phyloP scores from a whole-genome alignment of 1,140 invertebrate species.

The Lethrus apterus region DNA sequence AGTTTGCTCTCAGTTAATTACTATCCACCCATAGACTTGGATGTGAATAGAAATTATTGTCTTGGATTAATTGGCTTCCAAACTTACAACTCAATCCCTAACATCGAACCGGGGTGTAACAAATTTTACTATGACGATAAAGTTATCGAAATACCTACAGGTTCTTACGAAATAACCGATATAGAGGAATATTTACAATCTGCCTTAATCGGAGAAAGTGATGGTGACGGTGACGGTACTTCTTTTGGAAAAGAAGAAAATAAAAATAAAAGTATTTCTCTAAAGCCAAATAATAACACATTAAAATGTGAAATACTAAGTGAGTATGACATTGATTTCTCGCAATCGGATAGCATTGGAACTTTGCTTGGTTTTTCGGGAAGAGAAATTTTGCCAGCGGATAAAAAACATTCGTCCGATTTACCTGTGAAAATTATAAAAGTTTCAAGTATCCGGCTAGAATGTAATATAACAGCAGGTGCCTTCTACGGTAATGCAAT shows the following conservation, averaged over 20 bases:
- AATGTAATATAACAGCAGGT: constrained; percentile 20
- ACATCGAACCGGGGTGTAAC: constrained; percentile 7
- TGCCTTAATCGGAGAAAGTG: too few relatives aligned
- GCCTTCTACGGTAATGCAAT: constrained; percentile 16
- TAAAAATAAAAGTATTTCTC: neutral
- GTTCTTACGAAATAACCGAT: constrained; percentile 14
- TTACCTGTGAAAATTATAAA: constrained; percentile 20
- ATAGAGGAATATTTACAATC: constrained; percentile 11
- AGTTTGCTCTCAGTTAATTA: neutral
- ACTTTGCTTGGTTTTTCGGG: constrained; percentile 18
- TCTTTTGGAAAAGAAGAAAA: too few relatives aligned
- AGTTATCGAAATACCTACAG: constrained; percentile 12
- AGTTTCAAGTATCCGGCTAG: constrained; percentile 19
- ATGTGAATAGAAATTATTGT: neutral
- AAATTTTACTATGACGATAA: constrained; percentile 15
- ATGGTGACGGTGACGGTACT: too few relatives aligned
- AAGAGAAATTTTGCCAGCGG: constrained; percentile 7
- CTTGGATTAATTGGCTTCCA: neutral
- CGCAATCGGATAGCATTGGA: constrained; percentile 9
- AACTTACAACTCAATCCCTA: constrained; percentile 11
- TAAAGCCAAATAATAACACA: constrained; percentile 24
- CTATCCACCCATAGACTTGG: constrained; percentile 1
- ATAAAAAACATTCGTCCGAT: constrained; percentile 15
- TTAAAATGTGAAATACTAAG: constrained; percentile 17
- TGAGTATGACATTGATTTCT: constrained; percentile 18